Base-by-base conservation (phyloP, 2,113 vertebrate genomes). In the Sarotherodon lohbergeri region DNA sequence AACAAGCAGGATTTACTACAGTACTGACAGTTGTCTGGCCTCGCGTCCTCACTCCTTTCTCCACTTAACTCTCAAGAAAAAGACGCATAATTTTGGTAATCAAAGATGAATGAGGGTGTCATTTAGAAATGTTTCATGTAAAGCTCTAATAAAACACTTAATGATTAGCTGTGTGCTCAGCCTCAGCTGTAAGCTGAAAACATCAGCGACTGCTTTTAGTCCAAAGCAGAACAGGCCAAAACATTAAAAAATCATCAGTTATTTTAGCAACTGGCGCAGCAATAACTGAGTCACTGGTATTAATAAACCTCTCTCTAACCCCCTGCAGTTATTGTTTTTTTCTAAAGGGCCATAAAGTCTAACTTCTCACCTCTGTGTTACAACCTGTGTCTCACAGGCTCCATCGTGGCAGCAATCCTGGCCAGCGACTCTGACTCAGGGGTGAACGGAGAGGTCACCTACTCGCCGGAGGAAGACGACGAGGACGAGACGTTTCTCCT, bases 351-450 rank as follows among this genome's bases (percentile, higher is more conserved):
- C 14, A 43, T 85, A 61, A 90, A 90, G 43, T 78, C 27, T 39
- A 68, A 86, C 59, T 86, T 87, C 76, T 91, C 27, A 8, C 63
- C 41, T 90, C 84, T 61, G 34, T 90, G 87, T 89, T 57, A 55
- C 81, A 29, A 36, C 52, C 50, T n/a, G 19, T 87, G 41, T 55
- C 55, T 36, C 3, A 1, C 93, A 99, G 99, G 98, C 88, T 98
- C 98, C 88, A 96, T 99, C 43, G 98, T 99, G 91, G 98, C 98
- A 78, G 98, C 98, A 41, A 97, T 99, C 84, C 93, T 99, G 87
- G 99, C 99, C 63, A 98, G 97, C 7, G 99, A 99, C 22, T 97
- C 97, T 0, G 99, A 99, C 94, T 98, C 98, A 0, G 98, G 98
- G 1, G 78, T 95, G 56, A 99, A 99, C 0, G 99, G 99, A 19